Conservation (phyloP, 1,140 invertebrate species). For the Scaptomyza hsui region DNA sequence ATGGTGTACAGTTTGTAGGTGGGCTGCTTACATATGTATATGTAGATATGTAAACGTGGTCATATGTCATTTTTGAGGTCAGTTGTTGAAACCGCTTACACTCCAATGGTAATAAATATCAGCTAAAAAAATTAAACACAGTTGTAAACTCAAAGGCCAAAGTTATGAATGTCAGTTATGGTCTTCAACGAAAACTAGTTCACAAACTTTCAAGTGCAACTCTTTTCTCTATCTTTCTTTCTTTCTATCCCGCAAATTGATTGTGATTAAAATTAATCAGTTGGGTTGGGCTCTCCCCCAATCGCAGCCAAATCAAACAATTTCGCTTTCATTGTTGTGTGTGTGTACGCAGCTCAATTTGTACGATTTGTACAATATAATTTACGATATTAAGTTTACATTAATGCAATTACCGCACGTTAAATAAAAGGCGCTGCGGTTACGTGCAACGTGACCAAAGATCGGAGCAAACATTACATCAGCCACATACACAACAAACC, state of each 20-base stretch:
- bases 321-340: constrained; percentile 74
- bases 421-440: constrained; percentile 80
- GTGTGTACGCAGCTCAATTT: constrained; percentile 70
- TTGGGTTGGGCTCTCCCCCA: constrained; percentile 28
- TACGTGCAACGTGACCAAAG: constrained; percentile 79
- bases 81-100: too few species aligned
- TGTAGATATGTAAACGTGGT: too few species aligned
- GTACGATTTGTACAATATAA: constrained; percentile 80
- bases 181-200: neutral
- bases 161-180: neutral
- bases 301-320: constrained; percentile 73
- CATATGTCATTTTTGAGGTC: too few species aligned
- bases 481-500: constrained; percentile 37
- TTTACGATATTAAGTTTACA: constrained; percentile 78
- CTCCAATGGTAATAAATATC: neutral
- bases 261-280: constrained; percentile 28
- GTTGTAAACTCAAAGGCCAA: neutral
- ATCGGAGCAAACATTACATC: constrained; percentile 79
- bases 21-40: too few species aligned
- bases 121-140: neutral
- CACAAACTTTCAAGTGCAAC: constrained; percentile 40
- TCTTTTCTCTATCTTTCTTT: neutral
- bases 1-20: neutral
- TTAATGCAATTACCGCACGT: constrained; percentile 79
- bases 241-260: constrained; percentile 40